A percentile compares a stretch with the other conserved stretches of the same genome.
Conservation (phyloP, 2,113 vertebrate species). For the Dipodomys spectabilis region DNA sequence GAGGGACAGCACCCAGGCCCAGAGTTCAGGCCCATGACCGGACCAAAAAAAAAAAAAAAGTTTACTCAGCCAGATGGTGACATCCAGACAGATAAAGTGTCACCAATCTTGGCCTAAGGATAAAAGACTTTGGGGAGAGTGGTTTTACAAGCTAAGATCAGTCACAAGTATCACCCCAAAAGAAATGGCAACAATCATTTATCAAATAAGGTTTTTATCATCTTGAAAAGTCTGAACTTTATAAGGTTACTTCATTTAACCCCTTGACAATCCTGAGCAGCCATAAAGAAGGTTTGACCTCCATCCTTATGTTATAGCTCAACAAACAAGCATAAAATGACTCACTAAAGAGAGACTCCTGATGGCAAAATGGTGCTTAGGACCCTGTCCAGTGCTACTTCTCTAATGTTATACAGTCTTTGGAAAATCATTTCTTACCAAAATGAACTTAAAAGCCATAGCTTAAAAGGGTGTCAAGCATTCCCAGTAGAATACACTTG, state of each 20-base stretch:
- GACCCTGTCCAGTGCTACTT: neutral
- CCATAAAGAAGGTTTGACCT: neutral
- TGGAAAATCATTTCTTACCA: neutral
- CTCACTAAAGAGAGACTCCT: neutral
- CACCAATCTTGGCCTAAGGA: neutral
- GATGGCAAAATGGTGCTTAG: neutral
- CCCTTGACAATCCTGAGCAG: neutral
- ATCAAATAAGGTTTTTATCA: neutral
- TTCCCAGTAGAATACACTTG: neutral
- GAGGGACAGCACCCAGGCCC: too few relatives aligned
- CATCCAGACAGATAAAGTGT: neutral
- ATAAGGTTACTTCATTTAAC: neutral
- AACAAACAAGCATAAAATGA: neutral
- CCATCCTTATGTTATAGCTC: neutral
- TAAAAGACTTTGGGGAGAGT: neutral
- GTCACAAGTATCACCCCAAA: conserved; percentile 29
- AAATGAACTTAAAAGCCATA: neutral
- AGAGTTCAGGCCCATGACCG: neutral
- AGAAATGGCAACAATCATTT: conserved; percentile 1
- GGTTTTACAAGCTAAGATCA: neutral
- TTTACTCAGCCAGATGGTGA: neutral
- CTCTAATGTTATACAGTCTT: neutral
- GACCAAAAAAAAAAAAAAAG: neutral
- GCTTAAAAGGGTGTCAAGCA: neutral
- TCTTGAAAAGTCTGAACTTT: conserved; percentile 15